Conservation (phyloP, 2,113 vertebrate genomes). For the Phocoena phocoena region DNA sequence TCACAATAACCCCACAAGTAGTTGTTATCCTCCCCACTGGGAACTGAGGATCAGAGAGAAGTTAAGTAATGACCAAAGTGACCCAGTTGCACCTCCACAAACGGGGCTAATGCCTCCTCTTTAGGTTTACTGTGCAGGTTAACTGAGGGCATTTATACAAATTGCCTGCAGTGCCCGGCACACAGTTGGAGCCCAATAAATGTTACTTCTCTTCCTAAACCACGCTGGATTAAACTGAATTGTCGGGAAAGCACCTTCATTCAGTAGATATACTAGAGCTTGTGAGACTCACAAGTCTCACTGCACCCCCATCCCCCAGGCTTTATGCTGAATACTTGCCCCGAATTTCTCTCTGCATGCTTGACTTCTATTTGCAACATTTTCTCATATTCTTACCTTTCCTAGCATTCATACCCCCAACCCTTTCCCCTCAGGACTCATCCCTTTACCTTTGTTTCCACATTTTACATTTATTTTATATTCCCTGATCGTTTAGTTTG, state of each 20-base stretch:
- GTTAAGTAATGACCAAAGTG: conserved; percentile 56
- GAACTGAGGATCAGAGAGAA: conserved; percentile 11
- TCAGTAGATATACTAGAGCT: neutral
- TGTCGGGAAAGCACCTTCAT: neutral
- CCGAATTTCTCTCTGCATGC: neutral
- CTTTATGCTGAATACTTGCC: neutral
- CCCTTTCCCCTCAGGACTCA: neutral
- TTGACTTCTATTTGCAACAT: neutral
- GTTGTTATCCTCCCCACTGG: conserved; percentile 40
- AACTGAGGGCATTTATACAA: conserved; percentile 26
- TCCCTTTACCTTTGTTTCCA: neutral
- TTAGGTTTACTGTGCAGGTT: conserved; percentile 40
- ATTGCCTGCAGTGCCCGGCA: conserved; percentile 31
- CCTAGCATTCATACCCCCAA: neutral
- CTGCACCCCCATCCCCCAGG: neutral
- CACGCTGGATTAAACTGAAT: neutral
- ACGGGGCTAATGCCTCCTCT: conserved; percentile 21
- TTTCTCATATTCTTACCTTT: neutral
- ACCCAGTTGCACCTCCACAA: conserved; percentile 56
- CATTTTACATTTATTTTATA: conserved; percentile 15
- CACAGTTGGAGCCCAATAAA: conserved; percentile 43
- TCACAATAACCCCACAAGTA: conserved; percentile 7
- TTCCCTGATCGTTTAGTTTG: neutral
- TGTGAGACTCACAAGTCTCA: neutral
- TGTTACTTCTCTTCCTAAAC: neutral